These are phyloP conservation scores for Marcusenius ussheri DNA, from an alignment of 2,113 vertebrate species.

Conservation along the genomic window DNA sequence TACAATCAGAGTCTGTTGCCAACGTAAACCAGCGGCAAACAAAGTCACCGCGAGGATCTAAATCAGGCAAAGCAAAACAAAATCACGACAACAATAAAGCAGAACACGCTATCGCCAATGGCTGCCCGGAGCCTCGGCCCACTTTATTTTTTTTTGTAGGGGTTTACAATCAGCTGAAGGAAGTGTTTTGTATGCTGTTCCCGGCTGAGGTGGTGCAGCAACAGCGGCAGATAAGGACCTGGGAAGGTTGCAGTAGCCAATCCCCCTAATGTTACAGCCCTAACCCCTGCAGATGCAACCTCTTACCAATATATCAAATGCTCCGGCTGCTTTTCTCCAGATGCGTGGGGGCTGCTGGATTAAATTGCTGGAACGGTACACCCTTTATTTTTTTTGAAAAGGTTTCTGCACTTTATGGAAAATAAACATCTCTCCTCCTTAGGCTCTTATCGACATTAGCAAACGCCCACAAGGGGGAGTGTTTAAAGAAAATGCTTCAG, in stretches of 20 bases:
- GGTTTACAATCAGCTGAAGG: background rate
- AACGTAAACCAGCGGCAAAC: constrained; percentile 22
- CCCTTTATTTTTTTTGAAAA: background rate
- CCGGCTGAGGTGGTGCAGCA: background rate
- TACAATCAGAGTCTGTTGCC: background rate
- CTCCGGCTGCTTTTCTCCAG: background rate
- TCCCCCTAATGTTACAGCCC: background rate
- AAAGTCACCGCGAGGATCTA: background rate
- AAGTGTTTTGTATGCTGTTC: constrained; percentile 10
- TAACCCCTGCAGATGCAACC: background rate
- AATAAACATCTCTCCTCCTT: background rate
- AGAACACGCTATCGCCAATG: background rate
- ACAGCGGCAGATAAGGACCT: background rate
- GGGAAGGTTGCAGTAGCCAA: background rate
- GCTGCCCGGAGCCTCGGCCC: background rate
- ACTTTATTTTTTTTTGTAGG: background rate
- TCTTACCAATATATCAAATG: background rate
- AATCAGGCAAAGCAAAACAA: constrained; percentile 16
- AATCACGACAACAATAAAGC: constrained; percentile 15
- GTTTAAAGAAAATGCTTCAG: background rate
- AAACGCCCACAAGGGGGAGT: background rate
- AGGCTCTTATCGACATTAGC: background rate
- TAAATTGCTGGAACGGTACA: background rate
- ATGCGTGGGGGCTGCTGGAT: background rate
- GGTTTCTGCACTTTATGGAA: background rate